A percentile compares a stretch with the other conserved stretches of the same genome.
Evolutionary conservation across 1,140 invertebrate genomes (phyloP).

Genomic region (Globodera rostochiensis): DNA sequence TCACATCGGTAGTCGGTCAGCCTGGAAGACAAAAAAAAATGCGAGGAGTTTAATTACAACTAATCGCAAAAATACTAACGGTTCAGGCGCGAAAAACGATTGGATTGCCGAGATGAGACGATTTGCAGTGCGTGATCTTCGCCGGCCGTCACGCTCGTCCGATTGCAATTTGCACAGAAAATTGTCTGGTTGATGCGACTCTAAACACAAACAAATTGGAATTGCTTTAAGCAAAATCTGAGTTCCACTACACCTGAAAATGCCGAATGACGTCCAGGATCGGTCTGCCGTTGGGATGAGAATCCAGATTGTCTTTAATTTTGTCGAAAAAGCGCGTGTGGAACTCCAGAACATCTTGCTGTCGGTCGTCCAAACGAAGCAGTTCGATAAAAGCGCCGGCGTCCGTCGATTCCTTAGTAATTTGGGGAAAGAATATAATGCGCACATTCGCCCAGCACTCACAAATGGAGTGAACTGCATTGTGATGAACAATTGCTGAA

Average conservation of each 20-base stretch:
- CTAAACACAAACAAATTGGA: constrained; percentile 15
- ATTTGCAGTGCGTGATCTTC: constrained; percentile 49
- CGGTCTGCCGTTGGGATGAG: constrained; percentile 55
- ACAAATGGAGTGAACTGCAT: constrained; percentile 61
- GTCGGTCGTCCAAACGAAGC: constrained; percentile 52
- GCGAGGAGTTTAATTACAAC: no score
- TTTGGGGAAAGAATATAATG: neutral
- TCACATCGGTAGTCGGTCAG: constrained; percentile 51
- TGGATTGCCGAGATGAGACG: constrained; percentile 48
- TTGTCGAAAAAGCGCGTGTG: constrained; percentile 56
- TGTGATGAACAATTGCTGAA: constrained; percentile 57
- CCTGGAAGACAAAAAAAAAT: neutral
- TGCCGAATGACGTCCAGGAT: constrained; percentile 27
- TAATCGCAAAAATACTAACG: constrained; percentile 30
- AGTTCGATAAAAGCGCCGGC: constrained; percentile 50
- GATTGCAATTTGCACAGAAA: constrained; percentile 45
- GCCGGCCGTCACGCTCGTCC: constrained; percentile 24
- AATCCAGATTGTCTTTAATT: constrained; percentile 46
- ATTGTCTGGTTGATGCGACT: constrained; percentile 39
- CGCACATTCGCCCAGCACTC: constrained; percentile 23
- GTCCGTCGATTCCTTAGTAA: constrained; percentile 47
- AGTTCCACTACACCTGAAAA: constrained; percentile 37
- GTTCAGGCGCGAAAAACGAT: constrained; percentile 48
- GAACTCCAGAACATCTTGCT: constrained; percentile 65
- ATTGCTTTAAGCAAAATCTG: neutral